phyloP scores from a whole-genome alignment of 1,140 invertebrate genomes.

The Brachionus rubens region DNA sequence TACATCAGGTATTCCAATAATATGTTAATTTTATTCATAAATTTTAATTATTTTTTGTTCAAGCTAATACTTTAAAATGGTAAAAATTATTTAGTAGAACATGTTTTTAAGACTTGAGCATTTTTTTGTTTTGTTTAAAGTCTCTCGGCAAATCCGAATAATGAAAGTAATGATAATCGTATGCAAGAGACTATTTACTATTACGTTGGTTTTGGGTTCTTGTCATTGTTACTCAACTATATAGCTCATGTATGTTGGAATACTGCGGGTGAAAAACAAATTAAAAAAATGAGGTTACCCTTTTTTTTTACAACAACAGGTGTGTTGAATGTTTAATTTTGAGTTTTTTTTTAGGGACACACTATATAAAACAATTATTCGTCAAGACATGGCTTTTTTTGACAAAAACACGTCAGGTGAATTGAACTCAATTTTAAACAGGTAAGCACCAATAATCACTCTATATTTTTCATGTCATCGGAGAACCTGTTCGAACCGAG shows the following conservation, averaged over 20 bases:
- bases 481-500: too few relatives aligned
- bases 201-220: neutral
- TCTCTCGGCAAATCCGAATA: neutral
- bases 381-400: conserved; percentile 41
- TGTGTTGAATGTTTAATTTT: too few relatives aligned
- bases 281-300: conserved; percentile 32
- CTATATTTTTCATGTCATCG: too few relatives aligned
- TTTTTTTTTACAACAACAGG: too few relatives aligned
- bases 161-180: neutral
- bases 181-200: neutral
- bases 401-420: neutral
- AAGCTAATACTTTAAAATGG: too few relatives aligned
- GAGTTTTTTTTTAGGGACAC: too few relatives aligned
- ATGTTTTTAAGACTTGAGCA: too few relatives aligned
- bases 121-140: too few relatives aligned
- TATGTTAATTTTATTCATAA: too few relatives aligned
- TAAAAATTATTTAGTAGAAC: too few relatives aligned
- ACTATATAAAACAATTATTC: neutral
- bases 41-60: too few relatives aligned
- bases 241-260: neutral
- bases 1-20: neutral
- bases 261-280: neutral
- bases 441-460: neutral
- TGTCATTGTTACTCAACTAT: neutral
- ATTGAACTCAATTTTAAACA: neutral